Conservation (phyloP, 2,888 invertebrate species). For the Syrista parreyssii region DNA sequence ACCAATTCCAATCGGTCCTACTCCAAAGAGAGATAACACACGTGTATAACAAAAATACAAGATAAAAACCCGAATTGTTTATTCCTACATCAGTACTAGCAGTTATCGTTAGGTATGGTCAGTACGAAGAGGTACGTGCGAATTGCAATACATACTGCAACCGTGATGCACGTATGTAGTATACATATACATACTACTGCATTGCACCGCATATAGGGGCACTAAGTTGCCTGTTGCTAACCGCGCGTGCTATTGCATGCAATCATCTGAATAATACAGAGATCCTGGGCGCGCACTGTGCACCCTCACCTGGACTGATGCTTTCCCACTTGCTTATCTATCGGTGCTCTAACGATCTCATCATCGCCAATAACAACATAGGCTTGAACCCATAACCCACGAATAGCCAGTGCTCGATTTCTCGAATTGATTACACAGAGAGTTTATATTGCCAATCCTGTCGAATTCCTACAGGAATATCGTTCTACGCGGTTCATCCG, state of each 20-base stretch:
- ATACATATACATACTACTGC: not conserved
- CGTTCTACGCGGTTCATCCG: not conserved
- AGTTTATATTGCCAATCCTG: not conserved
- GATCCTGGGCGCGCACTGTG: not conserved
- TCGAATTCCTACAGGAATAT: not conserved
- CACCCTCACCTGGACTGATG: not conserved
- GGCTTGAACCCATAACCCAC: not conserved
- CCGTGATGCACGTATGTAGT: not conserved
- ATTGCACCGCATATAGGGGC: not conserved
- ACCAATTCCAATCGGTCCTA: not conserved
- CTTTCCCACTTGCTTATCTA: not conserved
- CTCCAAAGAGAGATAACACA: not conserved
- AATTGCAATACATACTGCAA: not conserved
- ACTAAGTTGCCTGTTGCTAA: conserved; percentile 28
- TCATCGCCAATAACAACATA: not conserved
- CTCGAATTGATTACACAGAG: not conserved
- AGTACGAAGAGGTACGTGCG: not conserved
- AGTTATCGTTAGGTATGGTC: not conserved
- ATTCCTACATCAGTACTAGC: not conserved
- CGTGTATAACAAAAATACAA: not conserved
- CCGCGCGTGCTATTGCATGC: conserved; percentile 32
- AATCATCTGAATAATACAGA: conserved; percentile 35
- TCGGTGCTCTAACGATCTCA: not conserved
- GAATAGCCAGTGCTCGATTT: not conserved
- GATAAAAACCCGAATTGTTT: not conserved